A percentile compares a stretch with the other conserved stretches of the same genome.
Conservation (phyloP, 2,797 vertebrate species). For the Epinephelus coioides region DNA sequence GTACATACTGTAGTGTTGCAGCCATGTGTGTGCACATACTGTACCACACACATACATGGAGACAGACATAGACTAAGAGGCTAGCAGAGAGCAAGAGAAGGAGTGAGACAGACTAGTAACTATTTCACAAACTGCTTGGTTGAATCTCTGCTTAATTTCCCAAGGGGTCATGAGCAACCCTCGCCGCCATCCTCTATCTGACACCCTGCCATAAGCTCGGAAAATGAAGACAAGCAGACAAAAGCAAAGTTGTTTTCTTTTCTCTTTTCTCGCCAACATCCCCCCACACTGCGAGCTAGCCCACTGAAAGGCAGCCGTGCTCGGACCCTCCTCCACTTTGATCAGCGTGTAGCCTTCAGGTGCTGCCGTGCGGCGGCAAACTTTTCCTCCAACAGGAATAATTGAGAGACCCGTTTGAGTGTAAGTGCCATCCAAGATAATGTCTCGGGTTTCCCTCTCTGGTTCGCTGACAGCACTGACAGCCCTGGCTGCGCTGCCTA, state of each 20-base stretch:
- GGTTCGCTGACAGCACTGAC: slow-evolving; percentile 59
- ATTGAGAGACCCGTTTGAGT: slow-evolving; percentile 57
- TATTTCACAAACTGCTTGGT: slow-evolving; percentile 77
- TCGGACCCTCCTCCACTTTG: slow-evolving; percentile 24
- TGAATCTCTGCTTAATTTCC: slow-evolving; percentile 82
- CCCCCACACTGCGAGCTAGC: neutral
- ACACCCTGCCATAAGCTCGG: slow-evolving; percentile 50
- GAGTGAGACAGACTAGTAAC: slow-evolving; percentile 30
- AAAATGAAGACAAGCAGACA: slow-evolving; percentile 61
- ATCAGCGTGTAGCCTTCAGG: slow-evolving; percentile 36
- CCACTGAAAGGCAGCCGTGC: slow-evolving; percentile 1
- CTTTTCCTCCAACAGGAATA: slow-evolving; percentile 56
- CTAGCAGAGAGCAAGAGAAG: slow-evolving; percentile 11
- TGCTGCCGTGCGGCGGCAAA: slow-evolving; percentile 37
- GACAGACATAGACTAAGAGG: neutral
- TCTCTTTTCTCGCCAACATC: slow-evolving; percentile 17
- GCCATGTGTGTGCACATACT: neutral
- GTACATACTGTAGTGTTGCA: slow-evolving; percentile 2
- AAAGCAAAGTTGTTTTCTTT: slow-evolving; percentile 35
- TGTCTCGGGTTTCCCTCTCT: slow-evolving; percentile 59
- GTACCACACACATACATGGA: slow-evolving; percentile 5
- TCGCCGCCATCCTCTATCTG: slow-evolving; percentile 59
- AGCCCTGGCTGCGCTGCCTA: slow-evolving; percentile 33
- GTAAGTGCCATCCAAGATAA: slow-evolving; percentile 62
- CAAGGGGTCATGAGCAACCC: slow-evolving; percentile 68